Base-by-base conservation (phyloP, 2,888 invertebrate genomes). In the Drosophila heteroneura region DNA sequence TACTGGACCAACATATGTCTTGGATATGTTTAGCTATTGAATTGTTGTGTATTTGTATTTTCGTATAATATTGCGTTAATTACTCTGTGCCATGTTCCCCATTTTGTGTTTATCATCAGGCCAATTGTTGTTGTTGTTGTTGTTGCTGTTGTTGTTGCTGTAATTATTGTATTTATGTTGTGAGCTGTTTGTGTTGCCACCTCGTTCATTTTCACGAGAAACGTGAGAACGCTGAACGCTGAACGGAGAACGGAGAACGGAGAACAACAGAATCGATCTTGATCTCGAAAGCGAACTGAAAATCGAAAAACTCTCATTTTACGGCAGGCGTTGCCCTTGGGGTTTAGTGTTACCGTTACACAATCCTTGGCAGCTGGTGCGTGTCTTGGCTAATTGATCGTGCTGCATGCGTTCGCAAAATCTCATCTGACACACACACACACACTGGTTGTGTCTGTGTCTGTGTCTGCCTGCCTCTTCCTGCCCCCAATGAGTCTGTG, bases 331-430 rank as follows among this genome's bases (percentile, higher is more conserved):
- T 81, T 71, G 78, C 81, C 66, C 66, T 79, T 76, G 69, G 72
- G 69, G 77, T 70, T 81, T 80, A 68, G 70, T 70, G 65, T 80
- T 81, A 80, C 79, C 82, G 82, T 81, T 80, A 78, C 78, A 65
- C 79, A 77, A 77, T 77, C 70, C 64, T 68, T 68, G 67, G 79
- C 79, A 81, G 82, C 73, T 80, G 78, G 62, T 79, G 63, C 69
- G 69, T 81, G 79, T 79, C 81, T 81, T 67, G 81, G 79, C 81
- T 79, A 79, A 79, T 79, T 79, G 79, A 79, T 79, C 79, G 77
- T 60, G 60, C 65, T 65, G 56, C 74, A 66, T 60, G 68, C 62
- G 66, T 62, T 78, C 53, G 74, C 79, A 30, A 81, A 78, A 76
- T 68, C 74, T 33, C 41, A 56, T 39, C 39, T 33, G 39, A 22